Evolutionary conservation across 2,113 vertebrate genomes (phyloP).

Genomic region (Morone chrysops): DNA sequence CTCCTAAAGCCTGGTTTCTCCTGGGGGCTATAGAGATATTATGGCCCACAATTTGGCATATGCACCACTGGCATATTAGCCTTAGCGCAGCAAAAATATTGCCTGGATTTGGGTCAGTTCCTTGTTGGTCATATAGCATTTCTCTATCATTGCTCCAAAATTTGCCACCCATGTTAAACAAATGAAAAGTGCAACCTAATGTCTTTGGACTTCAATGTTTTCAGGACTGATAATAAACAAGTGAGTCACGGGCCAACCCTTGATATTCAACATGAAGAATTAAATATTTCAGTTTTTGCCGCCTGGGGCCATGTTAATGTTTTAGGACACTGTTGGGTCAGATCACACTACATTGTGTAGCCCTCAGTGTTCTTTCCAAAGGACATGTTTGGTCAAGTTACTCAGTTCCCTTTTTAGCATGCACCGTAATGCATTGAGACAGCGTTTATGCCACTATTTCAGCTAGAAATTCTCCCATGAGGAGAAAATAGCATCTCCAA

Average conservation of each 20-base stretch:
- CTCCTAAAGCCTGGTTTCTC: conserved; percentile 6
- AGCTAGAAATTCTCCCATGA: conserved; percentile 14
- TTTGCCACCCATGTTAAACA: background rate
- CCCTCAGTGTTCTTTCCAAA: conserved; percentile 41
- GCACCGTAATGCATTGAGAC: conserved; percentile 23
- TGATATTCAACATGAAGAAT: conserved; percentile 34
- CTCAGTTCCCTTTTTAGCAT: conserved; percentile 23
- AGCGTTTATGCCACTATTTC: conserved; percentile 34
- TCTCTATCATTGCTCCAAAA: background rate
- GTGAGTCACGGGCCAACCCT: background rate
- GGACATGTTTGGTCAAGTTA: conserved; percentile 42
- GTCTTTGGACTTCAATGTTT: background rate
- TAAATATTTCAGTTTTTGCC: conserved; percentile 42
- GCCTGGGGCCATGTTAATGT: conserved; percentile 31
- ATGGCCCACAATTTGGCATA: conserved; percentile 27
- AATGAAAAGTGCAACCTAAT: background rate
- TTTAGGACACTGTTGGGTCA: conserved; percentile 45
- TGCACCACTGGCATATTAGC: conserved; percentile 7
- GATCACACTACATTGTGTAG: conserved; percentile 34
- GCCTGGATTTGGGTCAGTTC: conserved; percentile 16
- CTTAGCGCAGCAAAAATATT: background rate
- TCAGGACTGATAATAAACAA: conserved; percentile 22
- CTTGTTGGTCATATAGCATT: background rate
- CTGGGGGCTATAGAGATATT: conserved; percentile 11
- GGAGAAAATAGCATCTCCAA: conserved; percentile 6